Percentiles rank a stretch among this genome's conserved stretches.
These are phyloP conservation scores for Listronotus bonariensis DNA, from an alignment of 1,140 invertebrate genomes.

Conservation along the genomic window DNA sequence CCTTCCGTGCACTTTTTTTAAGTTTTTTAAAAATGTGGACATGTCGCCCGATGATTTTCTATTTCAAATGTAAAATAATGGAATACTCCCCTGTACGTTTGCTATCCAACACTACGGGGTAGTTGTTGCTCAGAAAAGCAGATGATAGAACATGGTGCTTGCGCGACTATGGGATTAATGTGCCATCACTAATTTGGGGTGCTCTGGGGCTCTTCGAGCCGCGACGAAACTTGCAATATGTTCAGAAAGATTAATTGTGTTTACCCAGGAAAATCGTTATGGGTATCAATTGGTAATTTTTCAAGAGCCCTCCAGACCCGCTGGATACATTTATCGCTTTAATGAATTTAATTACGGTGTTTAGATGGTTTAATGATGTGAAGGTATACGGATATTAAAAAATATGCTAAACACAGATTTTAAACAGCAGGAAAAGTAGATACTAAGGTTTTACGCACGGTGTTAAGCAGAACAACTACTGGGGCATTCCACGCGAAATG, in stretches of 20 bases:
- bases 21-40: too few relatives aligned
- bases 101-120: constrained; percentile 3
- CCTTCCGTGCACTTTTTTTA: too few relatives aligned
- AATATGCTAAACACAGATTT: neutral
- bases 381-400: neutral
- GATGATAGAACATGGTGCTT: constrained; percentile 53
- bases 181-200: constrained; percentile 55
- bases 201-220: constrained; percentile 35
- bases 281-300: constrained; percentile 46
- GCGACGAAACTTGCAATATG: constrained; percentile 49
- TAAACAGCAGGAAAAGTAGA: too few relatives aligned
- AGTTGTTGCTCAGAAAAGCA: constrained; percentile 38
- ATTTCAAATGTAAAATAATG: neutral
- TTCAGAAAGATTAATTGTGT: constrained; percentile 52
- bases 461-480: too few relatives aligned
- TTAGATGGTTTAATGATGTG: constrained; percentile 11
- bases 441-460: too few relatives aligned
- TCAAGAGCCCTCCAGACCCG: constrained; percentile 32
- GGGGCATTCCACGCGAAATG: too few relatives aligned
- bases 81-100: constrained; percentile 21
- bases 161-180: constrained; percentile 54
- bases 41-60: too few relatives aligned
- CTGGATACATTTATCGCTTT: constrained; percentile 33
- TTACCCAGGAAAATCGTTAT: constrained; percentile 47
- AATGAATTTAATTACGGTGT: constrained; percentile 25